Evolutionary conservation across 2,113 vertebrate genomes (phyloP).

Genomic region (Sorex araneus): DNA sequence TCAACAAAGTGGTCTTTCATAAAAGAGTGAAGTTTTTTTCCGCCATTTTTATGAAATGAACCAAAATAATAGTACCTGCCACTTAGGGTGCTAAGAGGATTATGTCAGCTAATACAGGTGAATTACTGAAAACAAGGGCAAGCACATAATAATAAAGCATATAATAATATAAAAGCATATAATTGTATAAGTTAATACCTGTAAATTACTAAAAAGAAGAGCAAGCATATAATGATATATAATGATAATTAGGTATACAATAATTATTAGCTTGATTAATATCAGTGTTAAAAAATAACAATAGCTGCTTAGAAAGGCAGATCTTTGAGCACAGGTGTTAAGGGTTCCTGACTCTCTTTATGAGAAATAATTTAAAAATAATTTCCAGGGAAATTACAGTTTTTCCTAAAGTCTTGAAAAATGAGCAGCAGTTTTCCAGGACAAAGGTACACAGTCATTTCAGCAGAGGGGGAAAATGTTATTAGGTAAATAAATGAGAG

Average conservation of each 20-base stretch:
- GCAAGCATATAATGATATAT: background rate
- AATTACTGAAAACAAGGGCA: background rate
- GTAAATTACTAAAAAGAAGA: background rate
- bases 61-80: background rate
- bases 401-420: background rate
- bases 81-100: background rate
- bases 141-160: background rate
- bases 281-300: background rate
- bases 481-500: background rate
- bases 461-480: background rate
- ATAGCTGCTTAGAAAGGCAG: background rate
- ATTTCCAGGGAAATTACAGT: background rate
- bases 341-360: background rate
- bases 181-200: background rate
- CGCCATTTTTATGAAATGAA: background rate
- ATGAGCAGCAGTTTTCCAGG: background rate
- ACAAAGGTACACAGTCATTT: background rate
- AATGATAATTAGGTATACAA: background rate
- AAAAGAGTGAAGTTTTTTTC: background rate
- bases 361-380: slow-evolving; percentile 61
- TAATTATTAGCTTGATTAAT: background rate
- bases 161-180: background rate
- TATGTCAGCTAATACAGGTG: background rate
- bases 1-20: background rate
- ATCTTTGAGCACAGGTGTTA: background rate